These are phyloP conservation scores for Xestia xanthographa DNA, from an alignment of 2,888 invertebrate genomes.

Conservation along the genomic window DNA sequence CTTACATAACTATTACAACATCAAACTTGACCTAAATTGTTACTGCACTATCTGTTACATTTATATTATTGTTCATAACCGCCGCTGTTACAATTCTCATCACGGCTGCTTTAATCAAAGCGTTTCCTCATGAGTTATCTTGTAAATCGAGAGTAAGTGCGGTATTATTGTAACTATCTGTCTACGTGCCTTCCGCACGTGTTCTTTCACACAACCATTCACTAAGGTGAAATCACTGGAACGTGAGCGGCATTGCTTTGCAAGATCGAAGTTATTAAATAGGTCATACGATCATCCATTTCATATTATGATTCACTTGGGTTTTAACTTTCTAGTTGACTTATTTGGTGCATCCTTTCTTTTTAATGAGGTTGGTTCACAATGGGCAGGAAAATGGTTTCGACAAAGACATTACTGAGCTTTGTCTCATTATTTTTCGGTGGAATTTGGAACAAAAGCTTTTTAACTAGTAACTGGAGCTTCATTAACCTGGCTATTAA, in stretches of 20 bases:
- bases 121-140: constrained; percentile 44
- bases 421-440: constrained; percentile 27
- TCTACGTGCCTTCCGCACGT: constrained; percentile 54
- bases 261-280: constrained; percentile 55
- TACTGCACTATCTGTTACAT: constrained; percentile 28
- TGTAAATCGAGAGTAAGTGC: constrained; percentile 27
- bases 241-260: constrained; percentile 63
- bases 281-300: constrained; percentile 57
- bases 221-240: constrained; percentile 57
- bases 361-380: constrained; percentile 54
- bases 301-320: constrained; percentile 45
- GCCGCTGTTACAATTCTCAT: constrained; percentile 18
- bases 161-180: constrained; percentile 53
- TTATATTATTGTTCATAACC: constrained; percentile 34
- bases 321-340: constrained; percentile 61
- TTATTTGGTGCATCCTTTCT: constrained; percentile 57
- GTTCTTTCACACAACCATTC: constrained; percentile 40
- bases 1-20: constrained; percentile 30
- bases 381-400: constrained; percentile 15
- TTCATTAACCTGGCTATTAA: background rate
- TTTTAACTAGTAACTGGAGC: background rate
- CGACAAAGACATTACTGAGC: constrained; percentile 23
- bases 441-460: constrained; percentile 9
- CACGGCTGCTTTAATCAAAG: constrained; percentile 17
- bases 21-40: constrained; percentile 38